These are phyloP conservation scores for Oreotrochilus melanogaster DNA, from an alignment of 2,113 vertebrate species.

Conservation along the genomic window DNA sequence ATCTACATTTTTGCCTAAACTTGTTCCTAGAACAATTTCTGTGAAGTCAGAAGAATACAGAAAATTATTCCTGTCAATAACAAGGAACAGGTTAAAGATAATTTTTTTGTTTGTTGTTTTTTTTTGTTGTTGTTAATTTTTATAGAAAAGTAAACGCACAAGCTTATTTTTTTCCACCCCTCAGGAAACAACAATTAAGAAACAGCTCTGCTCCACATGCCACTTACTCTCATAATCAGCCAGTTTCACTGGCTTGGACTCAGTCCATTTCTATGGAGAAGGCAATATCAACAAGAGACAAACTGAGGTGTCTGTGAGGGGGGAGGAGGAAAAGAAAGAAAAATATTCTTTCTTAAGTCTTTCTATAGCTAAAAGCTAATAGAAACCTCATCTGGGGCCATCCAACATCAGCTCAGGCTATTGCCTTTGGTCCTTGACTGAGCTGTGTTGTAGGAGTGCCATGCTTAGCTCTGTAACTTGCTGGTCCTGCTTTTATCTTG, in stretches of 20 bases:
- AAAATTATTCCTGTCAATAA: background rate
- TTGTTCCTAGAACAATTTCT: background rate
- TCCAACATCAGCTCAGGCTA: rapidly evolving
- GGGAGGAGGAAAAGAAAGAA: background rate
- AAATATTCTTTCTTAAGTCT: background rate
- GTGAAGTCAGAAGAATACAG: background rate
- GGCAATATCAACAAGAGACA: background rate
- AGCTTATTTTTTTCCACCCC: background rate
- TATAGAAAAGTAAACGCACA: background rate
- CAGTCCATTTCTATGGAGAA: background rate
- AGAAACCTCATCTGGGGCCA: background rate
- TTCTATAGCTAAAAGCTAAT: background rate
- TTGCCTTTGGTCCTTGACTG: background rate
- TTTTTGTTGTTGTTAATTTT: background rate
- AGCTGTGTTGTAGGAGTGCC: background rate
- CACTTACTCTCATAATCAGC: background rate
- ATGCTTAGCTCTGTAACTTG: background rate
- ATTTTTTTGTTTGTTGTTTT: too few species aligned
- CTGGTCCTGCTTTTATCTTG: background rate
- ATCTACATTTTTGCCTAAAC: background rate
- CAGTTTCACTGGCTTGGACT: background rate
- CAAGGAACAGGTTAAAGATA: background rate
- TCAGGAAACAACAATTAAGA: background rate
- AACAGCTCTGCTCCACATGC: background rate
- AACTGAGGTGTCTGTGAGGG: background rate